phyloP scores from a whole-genome alignment of 1,140 invertebrate species.

The Vanessa tameamea region DNA sequence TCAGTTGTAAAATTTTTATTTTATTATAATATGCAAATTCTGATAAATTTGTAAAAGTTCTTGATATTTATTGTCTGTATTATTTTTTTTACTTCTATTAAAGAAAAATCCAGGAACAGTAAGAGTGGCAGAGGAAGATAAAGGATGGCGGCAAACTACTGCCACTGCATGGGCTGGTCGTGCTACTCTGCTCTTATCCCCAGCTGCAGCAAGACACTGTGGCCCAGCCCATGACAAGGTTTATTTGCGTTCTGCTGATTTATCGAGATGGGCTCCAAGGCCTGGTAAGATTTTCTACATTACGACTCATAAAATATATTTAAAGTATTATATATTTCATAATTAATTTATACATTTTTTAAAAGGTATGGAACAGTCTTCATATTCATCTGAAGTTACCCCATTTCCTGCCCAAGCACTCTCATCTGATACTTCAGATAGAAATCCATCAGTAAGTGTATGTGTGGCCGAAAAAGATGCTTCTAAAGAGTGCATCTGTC shows the following conservation, averaged over 20 bases:
- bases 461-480: conserved; percentile 56
- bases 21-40: background rate
- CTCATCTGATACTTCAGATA: conserved; percentile 52
- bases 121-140: conserved; percentile 93
- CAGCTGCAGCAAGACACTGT: conserved; percentile 88
- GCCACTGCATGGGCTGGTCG: conserved; percentile 88
- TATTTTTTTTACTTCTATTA: conserved; percentile 6
- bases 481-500: conserved; percentile 66
- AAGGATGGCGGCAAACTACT: conserved; percentile 88
- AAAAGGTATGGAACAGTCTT: conserved; percentile 64
- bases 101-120: conserved; percentile 92
- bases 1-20: background rate
- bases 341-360: conserved; percentile 4
- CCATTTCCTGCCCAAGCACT: conserved; percentile 66
- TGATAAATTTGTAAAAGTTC: no score
- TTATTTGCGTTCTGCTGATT: conserved; percentile 89
- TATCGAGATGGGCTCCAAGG: conserved; percentile 87
- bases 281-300: conserved; percentile 81
- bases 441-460: conserved; percentile 48
- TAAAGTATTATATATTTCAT: no score
- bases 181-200: conserved; percentile 86
- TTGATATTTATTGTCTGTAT: background rate
- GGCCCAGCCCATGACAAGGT: conserved; percentile 88
- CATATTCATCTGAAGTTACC: conserved; percentile 57
- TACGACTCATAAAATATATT: no score